These are phyloP conservation scores for Lucifuga dentata DNA, from an alignment of 2,113 vertebrate genomes.

Conservation along the genomic window DNA sequence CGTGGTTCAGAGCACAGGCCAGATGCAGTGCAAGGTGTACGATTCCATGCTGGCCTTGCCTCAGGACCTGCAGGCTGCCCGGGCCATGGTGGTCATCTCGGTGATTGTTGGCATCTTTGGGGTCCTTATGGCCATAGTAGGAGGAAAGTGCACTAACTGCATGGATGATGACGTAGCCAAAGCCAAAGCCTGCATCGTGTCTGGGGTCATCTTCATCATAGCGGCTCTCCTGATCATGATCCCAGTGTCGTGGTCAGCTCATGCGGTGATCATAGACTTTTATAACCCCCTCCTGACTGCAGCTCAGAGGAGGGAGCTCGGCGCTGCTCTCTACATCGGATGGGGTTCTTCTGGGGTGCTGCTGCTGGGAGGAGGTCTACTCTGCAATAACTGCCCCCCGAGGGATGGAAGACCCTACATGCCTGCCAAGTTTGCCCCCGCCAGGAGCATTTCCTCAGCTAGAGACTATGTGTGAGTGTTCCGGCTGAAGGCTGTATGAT, in stretches of 20 bases:
- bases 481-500: background rate
- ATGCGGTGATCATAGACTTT: conserved; percentile 81
- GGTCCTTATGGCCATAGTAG: conserved; percentile 76
- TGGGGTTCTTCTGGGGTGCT: conserved; percentile 79
- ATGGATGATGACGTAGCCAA: conserved; percentile 82
- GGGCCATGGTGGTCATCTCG: conserved; percentile 82
- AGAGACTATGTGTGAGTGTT: conserved; percentile 78
- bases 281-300: conserved; percentile 80
- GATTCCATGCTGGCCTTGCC: conserved; percentile 83
- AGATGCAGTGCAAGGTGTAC: conserved; percentile 86
- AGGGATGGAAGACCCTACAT: conserved; percentile 65
- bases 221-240: conserved; percentile 77
- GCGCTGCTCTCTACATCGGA: conserved; percentile 81
- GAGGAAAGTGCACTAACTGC: conserved; percentile 86
- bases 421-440: conserved; percentile 71
- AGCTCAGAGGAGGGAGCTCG: conserved; percentile 81
- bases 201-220: conserved; percentile 82
- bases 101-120: conserved; percentile 81
- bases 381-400: conserved; percentile 83
- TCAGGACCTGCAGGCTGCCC: conserved; percentile 82
- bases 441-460: conserved; percentile 61
- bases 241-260: conserved; percentile 84
- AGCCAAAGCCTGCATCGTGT: conserved; percentile 79
- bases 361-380: conserved; percentile 82
- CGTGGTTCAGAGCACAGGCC: conserved; percentile 85